Base-by-base conservation (phyloP, 2,113 vertebrate genomes). In the Mormyrus iriodes region DNA sequence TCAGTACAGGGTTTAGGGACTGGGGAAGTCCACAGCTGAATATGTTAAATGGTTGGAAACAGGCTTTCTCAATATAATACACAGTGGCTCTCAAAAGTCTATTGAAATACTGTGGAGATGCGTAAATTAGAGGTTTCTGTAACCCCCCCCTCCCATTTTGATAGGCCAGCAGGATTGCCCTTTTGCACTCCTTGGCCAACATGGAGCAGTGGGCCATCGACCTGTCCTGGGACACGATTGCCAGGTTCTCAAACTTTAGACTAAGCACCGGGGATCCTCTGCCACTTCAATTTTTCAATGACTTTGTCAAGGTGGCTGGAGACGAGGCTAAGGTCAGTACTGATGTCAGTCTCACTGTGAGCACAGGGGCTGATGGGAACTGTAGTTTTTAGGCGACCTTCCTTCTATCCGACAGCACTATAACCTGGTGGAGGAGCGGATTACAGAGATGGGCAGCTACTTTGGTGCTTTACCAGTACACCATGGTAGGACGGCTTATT, bases 181-280 rank as follows among this genome's bases (percentile, higher is more conserved):
- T 95, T 90, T 89, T 95, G 88, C 94, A 95, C 87, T 94, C 94
- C 3, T 85, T 95, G 46, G 94, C 94, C 46, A 95, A 95, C 88
- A 95, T 95, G 35, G 94, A 95, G 90, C 94, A 94, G 69, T 95
- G 94, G 94, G 94, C 94, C 3, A 93, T 95, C 51, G 94, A 95
- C 91, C 91, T 95, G 55, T 95, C 94, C 44, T 95, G 94, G 94
- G 94, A 95, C 48, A 90, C 94, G 82, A 93, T 95, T 24, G 91
- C 94, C 35, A 91, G 94, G 52, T 95, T 95, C 84, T 93, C 94
- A 10, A 35, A 86, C 0, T 89, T 93, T 86, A 90, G 44, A 48
- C 84, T 94, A 49, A 89, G 85, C 49, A 90, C 88, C 13, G 94
- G 92, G 42, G 91, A 92, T 51, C 86, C 91, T 0, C 88, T 95